phyloP scores from a whole-genome alignment of 2,888 invertebrate genomes.

The Cephalotes varians region DNA sequence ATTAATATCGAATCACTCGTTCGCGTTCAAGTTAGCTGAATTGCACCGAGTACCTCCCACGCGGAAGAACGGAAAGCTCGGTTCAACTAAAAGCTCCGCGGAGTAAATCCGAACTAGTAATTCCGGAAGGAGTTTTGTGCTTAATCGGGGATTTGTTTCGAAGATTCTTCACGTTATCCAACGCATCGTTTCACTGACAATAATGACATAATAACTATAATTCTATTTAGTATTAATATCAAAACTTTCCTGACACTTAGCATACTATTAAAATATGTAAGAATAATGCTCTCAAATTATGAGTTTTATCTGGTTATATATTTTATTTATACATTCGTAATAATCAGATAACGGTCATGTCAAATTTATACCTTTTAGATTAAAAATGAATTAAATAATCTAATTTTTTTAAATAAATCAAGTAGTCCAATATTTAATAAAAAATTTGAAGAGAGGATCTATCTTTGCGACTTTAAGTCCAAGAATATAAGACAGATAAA shows the following conservation, averaged over 20 bases:
- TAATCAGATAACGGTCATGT: background rate
- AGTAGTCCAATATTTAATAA: background rate
- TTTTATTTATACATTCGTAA: background rate
- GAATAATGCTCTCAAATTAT: background rate
- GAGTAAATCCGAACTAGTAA: conserved; percentile 70
- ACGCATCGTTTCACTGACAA: background rate
- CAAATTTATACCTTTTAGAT: background rate
- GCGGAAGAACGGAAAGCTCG: conserved; percentile 66
- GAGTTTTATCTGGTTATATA: background rate
- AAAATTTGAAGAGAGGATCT: background rate
- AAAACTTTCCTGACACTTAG: background rate
- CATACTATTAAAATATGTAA: background rate
- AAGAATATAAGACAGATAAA: background rate
- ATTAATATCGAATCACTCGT: conserved; percentile 77
- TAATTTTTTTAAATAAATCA: background rate
- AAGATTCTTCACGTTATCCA: conserved; percentile 59
- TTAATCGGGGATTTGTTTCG: conserved; percentile 67
- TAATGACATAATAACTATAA: conserved; percentile 48
- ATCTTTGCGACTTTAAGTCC: background rate
- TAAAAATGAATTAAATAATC: background rate
- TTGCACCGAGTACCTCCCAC: conserved; percentile 59
- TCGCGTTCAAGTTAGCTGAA: conserved; percentile 66
- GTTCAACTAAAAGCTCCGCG: conserved; percentile 63
- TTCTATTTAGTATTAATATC: conserved; percentile 16
- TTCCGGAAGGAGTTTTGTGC: conserved; percentile 69